Evolutionary conservation across 2,113 vertebrate species (phyloP).

Genomic region (Hippolais icterina): DNA sequence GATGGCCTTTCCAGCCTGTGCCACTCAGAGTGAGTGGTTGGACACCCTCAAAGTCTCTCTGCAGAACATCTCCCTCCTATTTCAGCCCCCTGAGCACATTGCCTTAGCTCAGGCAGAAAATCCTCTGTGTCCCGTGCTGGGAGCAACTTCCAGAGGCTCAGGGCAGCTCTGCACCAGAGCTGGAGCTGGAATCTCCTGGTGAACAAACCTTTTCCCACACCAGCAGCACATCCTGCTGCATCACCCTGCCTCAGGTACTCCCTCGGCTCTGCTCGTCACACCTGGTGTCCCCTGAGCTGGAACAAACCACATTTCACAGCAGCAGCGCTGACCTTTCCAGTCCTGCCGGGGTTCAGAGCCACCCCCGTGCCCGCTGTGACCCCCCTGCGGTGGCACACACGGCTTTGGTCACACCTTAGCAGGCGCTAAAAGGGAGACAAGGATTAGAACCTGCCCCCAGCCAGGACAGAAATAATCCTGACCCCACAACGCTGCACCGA

Average conservation of each 20-base stretch:
- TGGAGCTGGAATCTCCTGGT: background rate
- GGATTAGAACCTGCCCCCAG: background rate
- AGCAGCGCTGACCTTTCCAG: background rate
- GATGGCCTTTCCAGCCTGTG: background rate
- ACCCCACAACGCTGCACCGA: background rate
- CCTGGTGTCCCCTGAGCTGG: background rate
- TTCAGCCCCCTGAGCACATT: background rate
- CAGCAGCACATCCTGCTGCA: background rate
- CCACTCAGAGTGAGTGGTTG: background rate
- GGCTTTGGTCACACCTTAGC: background rate
- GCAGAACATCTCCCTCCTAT: background rate
- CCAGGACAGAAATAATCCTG: slow-evolving; percentile 16
- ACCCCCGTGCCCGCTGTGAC: background rate
- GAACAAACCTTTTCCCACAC: background rate
- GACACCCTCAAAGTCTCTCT: background rate
- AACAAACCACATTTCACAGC: background rate
- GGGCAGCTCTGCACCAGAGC: background rate
- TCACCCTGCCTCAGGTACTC: fast-evolving
- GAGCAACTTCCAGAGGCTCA: background rate
- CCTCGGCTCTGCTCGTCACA: background rate
- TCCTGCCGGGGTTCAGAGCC: background rate
- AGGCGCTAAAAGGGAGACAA: fast-evolving
- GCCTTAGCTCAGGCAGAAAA: background rate
- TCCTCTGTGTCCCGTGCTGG: background rate
- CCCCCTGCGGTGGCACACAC: fast-evolving